Evolutionary conservation across 2,113 vertebrate genomes (phyloP).

Genomic region (Puma concolor): DNA sequence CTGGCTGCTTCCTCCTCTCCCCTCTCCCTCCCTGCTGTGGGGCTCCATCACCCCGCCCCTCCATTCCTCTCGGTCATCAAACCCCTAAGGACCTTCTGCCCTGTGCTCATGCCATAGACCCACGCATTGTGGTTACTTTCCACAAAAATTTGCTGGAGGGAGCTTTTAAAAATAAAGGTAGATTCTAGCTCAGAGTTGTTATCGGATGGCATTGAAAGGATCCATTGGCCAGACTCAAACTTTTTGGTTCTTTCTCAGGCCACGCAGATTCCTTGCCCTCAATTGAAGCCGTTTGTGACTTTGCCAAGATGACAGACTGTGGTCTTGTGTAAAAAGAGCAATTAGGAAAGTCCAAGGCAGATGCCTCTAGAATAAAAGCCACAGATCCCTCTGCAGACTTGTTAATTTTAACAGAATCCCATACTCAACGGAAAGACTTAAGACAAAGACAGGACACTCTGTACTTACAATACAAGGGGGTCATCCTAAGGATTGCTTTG

Average conservation of each 20-base stretch:
- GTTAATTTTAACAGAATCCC: constrained; percentile 29
- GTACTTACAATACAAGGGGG: neutral
- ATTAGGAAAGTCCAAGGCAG: neutral
- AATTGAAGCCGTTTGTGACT: neutral
- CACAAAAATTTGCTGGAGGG: neutral
- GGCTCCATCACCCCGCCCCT: neutral
- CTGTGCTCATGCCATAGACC: neutral
- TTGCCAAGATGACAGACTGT: neutral
- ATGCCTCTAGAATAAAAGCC: neutral
- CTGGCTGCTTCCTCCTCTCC: rapidly evolving
- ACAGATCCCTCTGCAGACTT: neutral
- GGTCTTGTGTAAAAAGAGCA: neutral
- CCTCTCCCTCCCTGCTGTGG: neutral
- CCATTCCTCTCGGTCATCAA: neutral
- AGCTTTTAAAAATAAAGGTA: neutral
- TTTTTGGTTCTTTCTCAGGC: neutral
- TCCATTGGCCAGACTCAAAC: neutral
- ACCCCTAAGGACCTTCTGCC: neutral
- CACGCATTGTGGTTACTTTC: neutral
- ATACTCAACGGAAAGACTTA: neutral
- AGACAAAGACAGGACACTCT: neutral
- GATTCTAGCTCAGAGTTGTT: neutral
- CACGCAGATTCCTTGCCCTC: neutral
- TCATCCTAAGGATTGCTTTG: neutral
- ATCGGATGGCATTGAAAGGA: neutral